Evolutionary conservation across 1,140 invertebrate genomes (phyloP).

Genomic region (Orchesella cincta): DNA sequence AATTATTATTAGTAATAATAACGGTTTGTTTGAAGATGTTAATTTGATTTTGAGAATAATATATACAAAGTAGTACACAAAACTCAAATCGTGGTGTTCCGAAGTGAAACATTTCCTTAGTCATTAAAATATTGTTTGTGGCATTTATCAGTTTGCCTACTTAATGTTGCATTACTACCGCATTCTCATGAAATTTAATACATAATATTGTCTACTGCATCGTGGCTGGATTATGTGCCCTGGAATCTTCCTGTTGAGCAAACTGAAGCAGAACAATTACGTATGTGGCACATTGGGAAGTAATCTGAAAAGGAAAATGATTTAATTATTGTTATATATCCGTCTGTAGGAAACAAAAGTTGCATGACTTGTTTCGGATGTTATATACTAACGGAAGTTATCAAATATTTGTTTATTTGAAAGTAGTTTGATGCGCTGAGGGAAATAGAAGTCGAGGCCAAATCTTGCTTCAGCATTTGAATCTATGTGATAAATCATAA

Average conservation of each 20-base stretch:
- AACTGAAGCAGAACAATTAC: constrained; percentile 39
- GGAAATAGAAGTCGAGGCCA: constrained; percentile 18
- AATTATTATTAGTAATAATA: too few species aligned
- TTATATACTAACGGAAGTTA: constrained; percentile 23
- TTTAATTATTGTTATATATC: background rate
- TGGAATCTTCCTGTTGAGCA: constrained; percentile 10
- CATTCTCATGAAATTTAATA: background rate
- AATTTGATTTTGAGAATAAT: too few species aligned
- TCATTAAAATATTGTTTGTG: too few species aligned
- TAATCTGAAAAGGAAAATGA: constrained; percentile 1
- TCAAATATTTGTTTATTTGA: constrained; percentile 35
- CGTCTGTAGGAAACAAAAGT: background rate
- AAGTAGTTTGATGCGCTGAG: constrained; percentile 32
- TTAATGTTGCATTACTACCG: background rate
- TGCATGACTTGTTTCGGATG: background rate
- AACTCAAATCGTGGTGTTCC: too few species aligned
- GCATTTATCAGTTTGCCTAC: too few species aligned
- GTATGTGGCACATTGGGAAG: constrained; percentile 27
- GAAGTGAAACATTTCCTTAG: too few species aligned
- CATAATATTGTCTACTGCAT: background rate
- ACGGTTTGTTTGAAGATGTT: background rate
- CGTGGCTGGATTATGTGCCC: background rate
- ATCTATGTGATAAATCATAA: background rate
- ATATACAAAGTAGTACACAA: too few species aligned
- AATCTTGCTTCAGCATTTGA: constrained; percentile 31